Conservation (phyloP, 2,888 invertebrate species). For the Pollenia amentaria region DNA sequence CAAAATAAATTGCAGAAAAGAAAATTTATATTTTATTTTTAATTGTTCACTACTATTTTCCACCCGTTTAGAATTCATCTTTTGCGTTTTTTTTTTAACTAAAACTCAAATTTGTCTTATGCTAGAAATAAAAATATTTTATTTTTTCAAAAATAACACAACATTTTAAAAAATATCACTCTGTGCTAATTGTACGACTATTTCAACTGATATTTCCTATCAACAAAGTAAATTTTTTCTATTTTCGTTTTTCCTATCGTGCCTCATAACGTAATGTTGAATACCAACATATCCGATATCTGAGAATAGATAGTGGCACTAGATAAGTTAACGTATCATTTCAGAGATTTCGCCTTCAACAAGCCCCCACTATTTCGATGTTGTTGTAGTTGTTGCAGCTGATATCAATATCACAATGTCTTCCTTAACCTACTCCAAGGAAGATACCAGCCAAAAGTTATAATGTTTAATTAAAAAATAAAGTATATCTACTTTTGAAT, state of each 20-base stretch:
- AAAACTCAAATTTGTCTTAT: slow-evolving; percentile 75
- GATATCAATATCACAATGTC: slow-evolving; percentile 59
- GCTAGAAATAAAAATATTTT: slow-evolving; percentile 75
- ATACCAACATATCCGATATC: slow-evolving; percentile 84
- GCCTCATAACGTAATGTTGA: slow-evolving; percentile 60
- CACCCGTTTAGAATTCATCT: slow-evolving; percentile 57
- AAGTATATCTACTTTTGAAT: slow-evolving; percentile 30
- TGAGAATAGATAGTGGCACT: slow-evolving; percentile 85
- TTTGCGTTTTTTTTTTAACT: slow-evolving; percentile 73
- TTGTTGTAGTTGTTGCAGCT: slow-evolving; percentile 25
- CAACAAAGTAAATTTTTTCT: slow-evolving; percentile 77
- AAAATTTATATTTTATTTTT: slow-evolving; percentile 7
- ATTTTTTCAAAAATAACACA: slow-evolving; percentile 45
- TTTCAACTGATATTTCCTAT: slow-evolving; percentile 81
- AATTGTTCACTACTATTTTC: slow-evolving; percentile 5
- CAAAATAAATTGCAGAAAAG: background rate
- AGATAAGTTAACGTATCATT: slow-evolving; percentile 85
- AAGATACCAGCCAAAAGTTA: slow-evolving; percentile 36
- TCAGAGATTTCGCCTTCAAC: slow-evolving; percentile 82
- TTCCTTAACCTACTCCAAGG: slow-evolving; percentile 79
- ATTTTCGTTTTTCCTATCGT: slow-evolving; percentile 84
- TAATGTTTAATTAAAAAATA: slow-evolving; percentile 22
- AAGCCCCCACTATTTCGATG: slow-evolving; percentile 50
- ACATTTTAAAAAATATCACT: slow-evolving; percentile 66
- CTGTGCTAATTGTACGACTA: slow-evolving; percentile 54